phyloP scores from a whole-genome alignment of 2,113 vertebrate genomes.

The Equus przewalskii region DNA sequence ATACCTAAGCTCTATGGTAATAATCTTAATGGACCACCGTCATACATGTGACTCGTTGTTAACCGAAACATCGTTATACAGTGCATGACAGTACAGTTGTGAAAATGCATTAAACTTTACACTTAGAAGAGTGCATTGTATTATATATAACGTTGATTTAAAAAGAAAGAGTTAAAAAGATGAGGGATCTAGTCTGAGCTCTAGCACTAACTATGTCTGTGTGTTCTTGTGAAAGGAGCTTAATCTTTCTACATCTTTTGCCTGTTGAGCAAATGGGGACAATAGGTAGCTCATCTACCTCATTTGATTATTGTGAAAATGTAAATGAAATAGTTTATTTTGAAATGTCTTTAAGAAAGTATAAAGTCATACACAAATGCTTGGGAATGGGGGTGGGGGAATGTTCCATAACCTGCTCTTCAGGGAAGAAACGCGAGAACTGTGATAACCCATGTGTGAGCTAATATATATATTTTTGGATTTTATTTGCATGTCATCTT shows the following conservation, averaged over 20 bases:
- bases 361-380: conserved; percentile 9
- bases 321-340: background rate
- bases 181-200: background rate
- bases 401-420: background rate
- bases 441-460: background rate
- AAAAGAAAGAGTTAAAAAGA: background rate
- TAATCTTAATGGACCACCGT: too few relatives aligned
- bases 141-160: conserved; percentile 6
- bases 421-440: background rate
- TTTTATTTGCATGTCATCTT: conserved; percentile 35
- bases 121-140: background rate
- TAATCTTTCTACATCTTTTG: conserved; percentile 16
- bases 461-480: background rate
- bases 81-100: background rate
- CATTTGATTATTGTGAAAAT: background rate
- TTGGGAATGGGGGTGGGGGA: background rate
- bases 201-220: background rate
- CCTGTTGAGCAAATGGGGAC: background rate
- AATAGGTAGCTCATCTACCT: background rate
- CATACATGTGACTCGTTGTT: too few relatives aligned
- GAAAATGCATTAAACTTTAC: background rate
- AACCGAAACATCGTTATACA: too few relatives aligned
- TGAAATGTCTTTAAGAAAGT: conserved; percentile 27
- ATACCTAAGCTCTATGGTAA: too few relatives aligned
- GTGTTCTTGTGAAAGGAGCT: background rate